A percentile compares a stretch with the other conserved stretches of the same genome.
These are phyloP conservation scores for Todiramphus saurophagus DNA, from an alignment of 2,113 vertebrate species.

Conservation along the genomic window DNA sequence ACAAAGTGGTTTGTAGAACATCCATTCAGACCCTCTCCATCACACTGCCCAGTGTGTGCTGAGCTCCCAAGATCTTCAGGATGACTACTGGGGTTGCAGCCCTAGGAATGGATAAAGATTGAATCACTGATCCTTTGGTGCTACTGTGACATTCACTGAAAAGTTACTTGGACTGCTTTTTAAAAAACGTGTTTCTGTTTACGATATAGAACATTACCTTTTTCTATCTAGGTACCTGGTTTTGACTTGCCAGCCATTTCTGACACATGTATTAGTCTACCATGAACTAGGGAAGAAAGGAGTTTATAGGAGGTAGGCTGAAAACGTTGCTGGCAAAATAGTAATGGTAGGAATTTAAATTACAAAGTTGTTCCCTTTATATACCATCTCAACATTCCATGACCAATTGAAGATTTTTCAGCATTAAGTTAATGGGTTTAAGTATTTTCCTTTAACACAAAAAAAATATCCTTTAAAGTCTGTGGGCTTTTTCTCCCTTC, in stretches of 20 bases:
- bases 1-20: accelerated
- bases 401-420: not conserved
- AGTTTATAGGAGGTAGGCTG: not conserved
- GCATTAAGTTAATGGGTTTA: not conserved
- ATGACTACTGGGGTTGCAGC: not conserved
- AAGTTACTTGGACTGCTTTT: not conserved
- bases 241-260: not conserved
- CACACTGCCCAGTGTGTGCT: not conserved
- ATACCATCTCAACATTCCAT: not conserved
- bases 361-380: not conserved
- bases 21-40: not conserved
- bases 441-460: not conserved
- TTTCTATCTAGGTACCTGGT: not conserved
- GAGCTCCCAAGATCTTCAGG: not conserved
- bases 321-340: not conserved
- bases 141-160: not conserved
- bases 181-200: not conserved
- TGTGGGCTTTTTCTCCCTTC: not conserved
- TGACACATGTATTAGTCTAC: not conserved
- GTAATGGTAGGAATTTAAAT: not conserved
- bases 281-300: not conserved
- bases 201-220: not conserved
- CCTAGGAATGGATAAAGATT: not conserved
- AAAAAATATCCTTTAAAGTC: not conserved
- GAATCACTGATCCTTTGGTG: not conserved